phyloP scores from a whole-genome alignment of 2,888 invertebrate genomes.

The Cephus rjabovi region DNA sequence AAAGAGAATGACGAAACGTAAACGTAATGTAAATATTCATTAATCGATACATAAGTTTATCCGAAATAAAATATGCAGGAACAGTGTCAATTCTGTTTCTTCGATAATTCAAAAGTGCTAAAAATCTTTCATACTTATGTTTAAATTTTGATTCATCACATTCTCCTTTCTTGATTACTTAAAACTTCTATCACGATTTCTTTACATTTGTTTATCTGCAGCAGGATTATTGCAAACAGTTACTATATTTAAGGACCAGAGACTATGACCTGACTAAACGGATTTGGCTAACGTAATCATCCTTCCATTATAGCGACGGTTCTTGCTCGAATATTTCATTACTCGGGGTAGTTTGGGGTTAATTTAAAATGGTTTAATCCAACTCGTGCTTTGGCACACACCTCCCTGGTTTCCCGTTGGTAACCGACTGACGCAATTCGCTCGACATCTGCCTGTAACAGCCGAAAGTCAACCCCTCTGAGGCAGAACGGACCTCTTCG shows the following conservation, averaged over 20 bases:
- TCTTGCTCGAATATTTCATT: conserved; percentile 21
- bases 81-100: too few species aligned
- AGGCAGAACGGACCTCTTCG: neutral
- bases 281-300: conserved; percentile 20
- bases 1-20: too few species aligned
- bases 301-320: conserved; percentile 23
- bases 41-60: too few species aligned
- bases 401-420: conserved; percentile 1
- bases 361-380: conserved; percentile 25
- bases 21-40: too few species aligned
- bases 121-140: too few species aligned
- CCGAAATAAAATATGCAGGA: too few species aligned
- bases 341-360: conserved; percentile 23
- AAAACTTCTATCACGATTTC: too few species aligned
- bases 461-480: conserved; percentile 18
- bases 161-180: too few species aligned
- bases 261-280: conserved; percentile 1
- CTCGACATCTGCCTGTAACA: conserved; percentile 24
- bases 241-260: neutral
- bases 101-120: too few species aligned
- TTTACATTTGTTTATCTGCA: too few species aligned
- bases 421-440: conserved; percentile 15
- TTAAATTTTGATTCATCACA: too few species aligned
- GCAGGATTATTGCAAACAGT: too few species aligned
- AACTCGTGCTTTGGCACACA: conserved; percentile 4